phyloP scores from a whole-genome alignment of 2,113 vertebrate genomes.

The Illadopsis cleaveri region DNA sequence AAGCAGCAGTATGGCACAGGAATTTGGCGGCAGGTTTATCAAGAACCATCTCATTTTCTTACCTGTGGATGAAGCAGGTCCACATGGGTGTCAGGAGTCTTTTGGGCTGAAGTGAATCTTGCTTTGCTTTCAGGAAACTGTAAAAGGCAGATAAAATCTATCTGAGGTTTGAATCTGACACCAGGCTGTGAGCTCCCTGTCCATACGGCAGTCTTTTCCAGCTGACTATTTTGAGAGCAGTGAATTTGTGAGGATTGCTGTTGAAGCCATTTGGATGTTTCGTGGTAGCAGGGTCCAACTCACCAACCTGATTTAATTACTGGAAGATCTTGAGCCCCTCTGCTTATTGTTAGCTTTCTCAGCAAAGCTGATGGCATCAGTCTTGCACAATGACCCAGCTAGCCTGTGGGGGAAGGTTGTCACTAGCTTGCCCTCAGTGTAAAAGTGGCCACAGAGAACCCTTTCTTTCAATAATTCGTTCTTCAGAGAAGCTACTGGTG shows the following conservation, averaged over 20 bases:
- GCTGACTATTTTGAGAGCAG: not conserved
- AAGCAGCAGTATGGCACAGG: not conserved
- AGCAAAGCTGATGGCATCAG: not conserved
- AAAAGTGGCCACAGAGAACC: not conserved
- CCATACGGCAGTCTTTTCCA: not conserved
- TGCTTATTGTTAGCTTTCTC: not conserved
- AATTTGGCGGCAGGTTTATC: not conserved
- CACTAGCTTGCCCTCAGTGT: not conserved
- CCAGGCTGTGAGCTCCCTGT: not conserved
- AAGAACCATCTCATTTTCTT: not conserved
- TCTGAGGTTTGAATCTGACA: not conserved
- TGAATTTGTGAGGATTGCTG: not conserved
- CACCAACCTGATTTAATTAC: not conserved
- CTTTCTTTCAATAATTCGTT: not conserved
- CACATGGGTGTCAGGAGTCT: not conserved
- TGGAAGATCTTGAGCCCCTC: not conserved
- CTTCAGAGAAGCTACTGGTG: not conserved
- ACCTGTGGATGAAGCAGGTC: not conserved
- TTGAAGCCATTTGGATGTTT: not conserved
- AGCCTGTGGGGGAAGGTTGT: not conserved
- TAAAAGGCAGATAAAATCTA: not conserved
- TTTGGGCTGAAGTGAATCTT: not conserved
- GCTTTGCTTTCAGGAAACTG: not conserved
- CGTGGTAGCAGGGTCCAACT: rapidly evolving
- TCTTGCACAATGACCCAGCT: not conserved